Evolutionary conservation across 2,797 vertebrate genomes (phyloP), one percentile per base, ranked within the genome.

Genomic region (Protonibea diacanthus): DNA sequence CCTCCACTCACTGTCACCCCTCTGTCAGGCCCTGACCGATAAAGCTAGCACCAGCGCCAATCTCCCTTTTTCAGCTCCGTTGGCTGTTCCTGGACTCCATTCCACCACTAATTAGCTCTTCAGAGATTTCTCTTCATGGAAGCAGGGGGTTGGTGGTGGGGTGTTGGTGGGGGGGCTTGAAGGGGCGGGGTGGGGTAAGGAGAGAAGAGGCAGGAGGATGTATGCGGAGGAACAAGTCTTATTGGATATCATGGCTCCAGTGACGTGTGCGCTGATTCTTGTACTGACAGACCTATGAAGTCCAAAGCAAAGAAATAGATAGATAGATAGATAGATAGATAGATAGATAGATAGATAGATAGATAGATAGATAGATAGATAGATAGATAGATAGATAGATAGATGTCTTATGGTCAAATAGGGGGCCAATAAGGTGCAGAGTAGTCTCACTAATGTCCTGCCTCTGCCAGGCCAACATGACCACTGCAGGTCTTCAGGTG

Each of bases 21-120:
- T 97, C 96, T 95, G 96, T 97, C 96, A 96, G 96, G 86, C 94
- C 94, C 94, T 96, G 96, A 96, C 97, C 96, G 96, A 96, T 95
- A 96, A 96, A 96, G 95, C 96, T 47, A 70, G 83, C 80, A 67
- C 84, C 85, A 45, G 81, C 82, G 79, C 90, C 90, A 91, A 94
- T 94, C 95, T 96, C 96, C 96, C 96, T 96, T 96, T 96, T 96
- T 96, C 96, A 93, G 95, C 96, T 97, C 97, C 94, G 87, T 92
- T 82, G 96, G 97, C 97, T 93, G 96, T 96, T 97, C 93, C 96
- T 96, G 97, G 97, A 97, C 96, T 97, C 94, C 89, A 94, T 96
- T 97, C 96, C 96, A 95, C 95, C 96, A 93, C 97, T 99, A 99
- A 99, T 99, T 98, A 99, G 97, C 97, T 99, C 98, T 99, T 98